A percentile compares a stretch with the other conserved stretches of the same genome.
These are phyloP conservation scores for Dexiosoma caninum DNA, from an alignment of 2,888 invertebrate genomes.

Conservation along the genomic window DNA sequence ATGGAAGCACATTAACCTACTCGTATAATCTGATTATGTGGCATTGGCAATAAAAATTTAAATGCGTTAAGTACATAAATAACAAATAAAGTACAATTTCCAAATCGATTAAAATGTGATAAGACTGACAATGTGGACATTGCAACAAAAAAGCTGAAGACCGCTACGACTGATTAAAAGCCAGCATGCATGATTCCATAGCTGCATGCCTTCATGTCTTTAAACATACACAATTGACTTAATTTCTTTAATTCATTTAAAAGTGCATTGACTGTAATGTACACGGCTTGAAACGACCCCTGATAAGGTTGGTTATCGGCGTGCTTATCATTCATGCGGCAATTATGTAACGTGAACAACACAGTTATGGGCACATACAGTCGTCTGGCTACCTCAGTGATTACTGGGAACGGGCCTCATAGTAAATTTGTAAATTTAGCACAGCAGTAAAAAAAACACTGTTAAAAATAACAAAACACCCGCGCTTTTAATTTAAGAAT, in stretches of 20 bases:
- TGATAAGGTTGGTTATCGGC: neutral
- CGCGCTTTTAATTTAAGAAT: conserved; percentile 5
- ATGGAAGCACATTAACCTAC: no score
- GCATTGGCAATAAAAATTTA: no score
- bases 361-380: neutral
- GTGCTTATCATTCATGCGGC: neutral
- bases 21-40: no score
- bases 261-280: conserved; percentile 9
- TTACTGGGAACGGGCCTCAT: neutral
- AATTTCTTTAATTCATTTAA: neutral
- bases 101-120: no score
- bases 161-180: neutral
- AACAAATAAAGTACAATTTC: no score
- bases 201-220: neutral
- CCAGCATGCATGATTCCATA: neutral
- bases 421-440: conserved; percentile 5
- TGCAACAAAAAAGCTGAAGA: no score
- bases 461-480: neutral
- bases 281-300: neutral
- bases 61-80: no score
- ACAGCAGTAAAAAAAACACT: neutral
- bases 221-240: no score
- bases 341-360: neutral
- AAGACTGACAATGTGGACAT: no score
- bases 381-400: conserved; percentile 16